Evolutionary conservation across 2,113 vertebrate genomes (phyloP).

Genomic region (Stigmatopora nigra): DNA sequence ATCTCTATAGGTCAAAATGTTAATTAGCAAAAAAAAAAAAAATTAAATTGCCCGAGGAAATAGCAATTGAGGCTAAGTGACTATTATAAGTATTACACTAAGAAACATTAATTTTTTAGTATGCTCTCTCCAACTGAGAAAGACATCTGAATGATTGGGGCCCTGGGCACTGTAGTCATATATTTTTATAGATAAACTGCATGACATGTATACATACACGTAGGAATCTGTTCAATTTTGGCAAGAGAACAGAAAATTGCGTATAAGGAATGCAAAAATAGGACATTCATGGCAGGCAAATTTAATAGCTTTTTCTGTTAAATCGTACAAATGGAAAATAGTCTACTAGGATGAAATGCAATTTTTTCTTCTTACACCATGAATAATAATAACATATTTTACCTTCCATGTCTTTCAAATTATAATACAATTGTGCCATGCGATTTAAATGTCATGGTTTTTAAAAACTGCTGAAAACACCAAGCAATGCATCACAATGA

Average conservation of each 20-base stretch:
- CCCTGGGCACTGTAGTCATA: not conserved
- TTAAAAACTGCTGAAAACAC: too few species aligned
- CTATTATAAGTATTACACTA: not conserved
- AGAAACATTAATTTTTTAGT: not conserved
- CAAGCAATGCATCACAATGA: too few species aligned
- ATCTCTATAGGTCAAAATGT: conserved; percentile 7
- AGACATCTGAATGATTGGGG: not conserved
- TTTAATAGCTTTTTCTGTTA: not conserved
- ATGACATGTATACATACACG: not conserved
- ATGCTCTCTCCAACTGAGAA: too few species aligned
- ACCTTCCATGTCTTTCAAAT: too few species aligned
- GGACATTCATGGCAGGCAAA: not conserved
- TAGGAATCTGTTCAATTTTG: not conserved
- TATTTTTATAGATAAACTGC: conserved; percentile 24
- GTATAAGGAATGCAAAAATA: not conserved
- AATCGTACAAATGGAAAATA: not conserved
- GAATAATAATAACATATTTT: too few species aligned
- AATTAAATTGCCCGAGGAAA: conserved; percentile 19
- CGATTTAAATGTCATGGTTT: too few species aligned
- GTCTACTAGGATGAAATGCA: not conserved
- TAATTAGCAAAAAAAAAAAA: conserved; percentile 23
- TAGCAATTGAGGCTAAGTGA: conserved; percentile 4
- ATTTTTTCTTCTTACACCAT: not conserved
- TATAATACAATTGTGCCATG: too few species aligned
- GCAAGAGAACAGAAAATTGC: not conserved